These are phyloP conservation scores for Psittacara wagleri DNA, from an alignment of 2,113 vertebrate species.

Conservation along the genomic window DNA sequence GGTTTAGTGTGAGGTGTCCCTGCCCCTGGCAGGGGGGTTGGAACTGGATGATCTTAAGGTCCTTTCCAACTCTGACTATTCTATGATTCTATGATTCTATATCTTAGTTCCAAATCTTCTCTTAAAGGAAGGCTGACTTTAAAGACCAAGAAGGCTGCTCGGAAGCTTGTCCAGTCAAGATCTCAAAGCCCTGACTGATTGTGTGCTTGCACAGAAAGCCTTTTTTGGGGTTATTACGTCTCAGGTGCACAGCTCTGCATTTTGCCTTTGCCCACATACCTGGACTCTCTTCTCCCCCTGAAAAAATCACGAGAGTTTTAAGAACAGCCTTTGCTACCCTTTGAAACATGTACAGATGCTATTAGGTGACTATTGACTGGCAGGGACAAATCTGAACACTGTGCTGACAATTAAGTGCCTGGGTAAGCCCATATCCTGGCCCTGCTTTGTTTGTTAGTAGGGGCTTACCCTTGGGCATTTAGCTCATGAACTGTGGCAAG, in stretches of 20 bases:
- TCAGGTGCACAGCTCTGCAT: background rate
- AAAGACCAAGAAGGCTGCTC: background rate
- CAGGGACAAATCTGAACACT: background rate
- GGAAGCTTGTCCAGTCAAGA: background rate
- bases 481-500: background rate
- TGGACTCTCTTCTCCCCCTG: background rate
- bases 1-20: too few relatives aligned
- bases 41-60: too few relatives aligned
- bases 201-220: background rate
- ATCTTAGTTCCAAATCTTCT: background rate
- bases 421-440: background rate
- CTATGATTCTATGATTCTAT: too few relatives aligned
- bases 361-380: background rate
- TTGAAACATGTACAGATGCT: background rate
- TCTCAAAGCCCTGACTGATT: background rate
- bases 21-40: too few relatives aligned
- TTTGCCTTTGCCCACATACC: background rate
- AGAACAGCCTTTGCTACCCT: background rate
- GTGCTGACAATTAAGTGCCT: background rate
- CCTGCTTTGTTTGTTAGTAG: too few relatives aligned
- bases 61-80: too few relatives aligned
- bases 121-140: background rate
- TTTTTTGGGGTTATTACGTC: background rate
- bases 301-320: background rate
- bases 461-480: background rate